Base-by-base conservation (phyloP, 2,888 invertebrate genomes). In the Imbricaverruca yamaguchii region DNA sequence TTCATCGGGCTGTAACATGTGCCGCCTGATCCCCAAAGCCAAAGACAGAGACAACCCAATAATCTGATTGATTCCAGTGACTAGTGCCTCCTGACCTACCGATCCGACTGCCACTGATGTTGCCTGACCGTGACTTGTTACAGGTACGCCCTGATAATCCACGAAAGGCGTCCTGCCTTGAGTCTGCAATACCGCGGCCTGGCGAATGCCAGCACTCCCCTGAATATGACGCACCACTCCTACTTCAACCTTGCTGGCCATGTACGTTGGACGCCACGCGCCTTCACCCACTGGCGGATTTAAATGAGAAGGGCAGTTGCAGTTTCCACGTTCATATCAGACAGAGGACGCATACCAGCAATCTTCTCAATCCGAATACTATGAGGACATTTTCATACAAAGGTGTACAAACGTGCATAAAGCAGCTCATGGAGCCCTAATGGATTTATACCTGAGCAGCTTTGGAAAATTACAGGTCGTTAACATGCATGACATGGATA, bases 201-300 rank as follows among this genome's bases (percentile, higher is more conserved):
- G 7, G 91, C 93, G 6, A 92, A 91, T 15, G 93, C 93, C 86
- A 90, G 93, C 0, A 97, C 96, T 0, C 91, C 93, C 21, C 89
- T 97, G 83, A 97, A 95, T 87, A 88, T 98, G 81, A 95, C 95
- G 80, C 94, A 93, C 87, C 93, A 96, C 86, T 91, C 93, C 1
- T 97, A 94, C 87, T 97, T 97, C 87, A 98, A 98, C 88, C 89
- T 98, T 69, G 94, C 92, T 80, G 97, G 97, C n/a, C 95, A 96
- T 88, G 92, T 69, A 15, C 12, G 69, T 18, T 15, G 0, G 18
- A 7, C 18, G 15, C 0, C 39, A 39, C 7, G 61, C 61, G 7
- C 61, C 61, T 11, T 7, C 61, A 7, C 61, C 61, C 18, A 15
- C 61, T 61, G 21, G 1, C 18, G 63, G 18, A 8, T 63, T 9